Evolutionary conservation across 2,113 vertebrate species (phyloP).

Genomic region (Phocoena phocoena): DNA sequence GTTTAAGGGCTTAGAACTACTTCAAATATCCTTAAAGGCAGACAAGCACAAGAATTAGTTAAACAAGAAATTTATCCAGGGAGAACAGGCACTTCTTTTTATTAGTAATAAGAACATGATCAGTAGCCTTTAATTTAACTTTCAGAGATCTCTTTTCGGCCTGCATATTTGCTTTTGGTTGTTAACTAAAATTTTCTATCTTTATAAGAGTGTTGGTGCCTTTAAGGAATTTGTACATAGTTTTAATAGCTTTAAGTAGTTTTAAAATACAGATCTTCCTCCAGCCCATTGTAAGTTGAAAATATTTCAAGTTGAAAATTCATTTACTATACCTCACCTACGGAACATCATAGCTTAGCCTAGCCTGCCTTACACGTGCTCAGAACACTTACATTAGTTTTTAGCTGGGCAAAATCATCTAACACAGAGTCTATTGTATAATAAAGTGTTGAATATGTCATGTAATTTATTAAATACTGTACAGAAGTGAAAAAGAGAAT

Average conservation of each 20-base stretch:
- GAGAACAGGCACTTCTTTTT: neutral
- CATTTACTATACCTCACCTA: neutral
- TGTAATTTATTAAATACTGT: neutral
- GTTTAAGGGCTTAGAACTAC: neutral
- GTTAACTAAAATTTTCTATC: neutral
- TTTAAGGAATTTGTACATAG: neutral
- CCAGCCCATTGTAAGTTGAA: neutral
- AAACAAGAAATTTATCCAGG: neutral
- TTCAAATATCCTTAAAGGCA: neutral
- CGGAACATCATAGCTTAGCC: neutral
- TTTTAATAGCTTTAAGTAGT: constrained; percentile 16
- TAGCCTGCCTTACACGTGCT: neutral
- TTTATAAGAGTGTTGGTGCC: neutral
- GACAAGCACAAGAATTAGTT: neutral
- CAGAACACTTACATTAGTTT: neutral
- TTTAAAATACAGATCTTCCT: neutral
- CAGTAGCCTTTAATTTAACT: neutral
- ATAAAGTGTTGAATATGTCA: neutral
- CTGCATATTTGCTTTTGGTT: neutral
- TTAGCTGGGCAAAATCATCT: neutral
- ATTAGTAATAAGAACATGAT: neutral
- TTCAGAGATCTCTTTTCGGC: neutral
- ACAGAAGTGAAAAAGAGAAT: neutral
- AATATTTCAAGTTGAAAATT: neutral
- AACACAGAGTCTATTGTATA: neutral